Evolutionary conservation across 2,113 vertebrate species (phyloP).

Genomic region (Lethenteron camtschaticum): DNA sequence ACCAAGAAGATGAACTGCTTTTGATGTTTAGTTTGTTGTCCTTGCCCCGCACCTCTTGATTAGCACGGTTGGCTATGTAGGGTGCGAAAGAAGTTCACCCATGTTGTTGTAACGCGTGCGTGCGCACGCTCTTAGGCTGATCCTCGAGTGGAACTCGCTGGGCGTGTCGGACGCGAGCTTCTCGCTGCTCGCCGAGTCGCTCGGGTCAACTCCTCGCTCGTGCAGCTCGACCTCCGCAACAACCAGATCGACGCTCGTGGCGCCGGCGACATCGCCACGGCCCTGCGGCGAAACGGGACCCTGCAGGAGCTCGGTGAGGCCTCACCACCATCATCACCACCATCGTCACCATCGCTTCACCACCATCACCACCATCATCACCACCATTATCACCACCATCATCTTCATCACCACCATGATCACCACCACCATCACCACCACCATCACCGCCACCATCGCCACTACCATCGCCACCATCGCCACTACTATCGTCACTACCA

Average conservation of each 20-base stretch:
- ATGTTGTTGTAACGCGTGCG: background rate
- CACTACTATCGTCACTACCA: too few species aligned
- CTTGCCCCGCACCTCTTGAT: background rate
- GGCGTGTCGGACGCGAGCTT: slow-evolving; percentile 64
- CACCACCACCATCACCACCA: too few species aligned
- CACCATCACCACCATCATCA: too few species aligned
- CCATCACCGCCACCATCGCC: too few species aligned
- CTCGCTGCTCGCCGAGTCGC: slow-evolving; percentile 46
- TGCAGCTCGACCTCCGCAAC: slow-evolving; percentile 58
- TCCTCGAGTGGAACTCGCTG: slow-evolving; percentile 73
- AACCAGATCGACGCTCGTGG: slow-evolving; percentile 81
- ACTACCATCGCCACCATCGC: too few species aligned
- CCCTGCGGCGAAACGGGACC: slow-evolving; percentile 32
- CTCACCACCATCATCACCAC: too few species aligned
- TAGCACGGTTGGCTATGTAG: background rate
- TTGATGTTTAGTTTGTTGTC: background rate
- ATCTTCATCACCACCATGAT: accelerated
- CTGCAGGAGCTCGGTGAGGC: slow-evolving; percentile 57
- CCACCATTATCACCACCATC: accelerated
- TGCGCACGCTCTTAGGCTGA: slow-evolving; percentile 28
- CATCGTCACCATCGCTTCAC: too few species aligned
- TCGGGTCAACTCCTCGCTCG: slow-evolving; percentile 35
- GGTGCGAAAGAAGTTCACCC: too few species aligned
- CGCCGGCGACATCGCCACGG: slow-evolving; percentile 38
- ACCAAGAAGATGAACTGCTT: background rate